Conservation (phyloP, 2,797 vertebrate genomes). For the Peromyscus melanophrys region DNA sequence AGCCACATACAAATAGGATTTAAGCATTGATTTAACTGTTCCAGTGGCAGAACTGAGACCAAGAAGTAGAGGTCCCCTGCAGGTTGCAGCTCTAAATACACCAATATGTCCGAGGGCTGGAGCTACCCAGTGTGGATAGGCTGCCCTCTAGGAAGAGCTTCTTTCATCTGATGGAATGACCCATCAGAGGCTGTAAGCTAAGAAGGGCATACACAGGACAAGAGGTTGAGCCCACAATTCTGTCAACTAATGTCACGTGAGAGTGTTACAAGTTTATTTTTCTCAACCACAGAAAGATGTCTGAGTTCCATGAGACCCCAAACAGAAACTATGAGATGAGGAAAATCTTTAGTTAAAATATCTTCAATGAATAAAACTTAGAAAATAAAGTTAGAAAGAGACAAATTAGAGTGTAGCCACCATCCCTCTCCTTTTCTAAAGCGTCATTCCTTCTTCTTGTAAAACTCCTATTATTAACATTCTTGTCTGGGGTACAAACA, state of each 20-base stretch:
- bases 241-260: neutral
- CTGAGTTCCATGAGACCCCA: neutral
- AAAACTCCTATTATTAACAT: neutral
- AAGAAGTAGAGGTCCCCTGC: neutral
- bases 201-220: neutral
- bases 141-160: neutral
- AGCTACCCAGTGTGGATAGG: neutral
- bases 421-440: conserved; percentile 31
- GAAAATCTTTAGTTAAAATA: neutral
- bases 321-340: neutral
- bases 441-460: neutral
- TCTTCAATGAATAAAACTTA: neutral
- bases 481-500: conserved; percentile 27
- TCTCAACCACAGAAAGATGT: neutral
- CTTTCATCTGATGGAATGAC: neutral
- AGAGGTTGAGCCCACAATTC: neutral
- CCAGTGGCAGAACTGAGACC: neutral
- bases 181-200: neutral
- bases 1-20: neutral
- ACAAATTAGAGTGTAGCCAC: neutral
- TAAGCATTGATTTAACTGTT: neutral
- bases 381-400: neutral
- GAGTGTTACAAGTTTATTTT: conserved; percentile 9
- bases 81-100: neutral
- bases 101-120: neutral